These are phyloP conservation scores for Acanthosoma haemorrhoidale DNA, from an alignment of 2,888 invertebrate species.

Conservation along the genomic window DNA sequence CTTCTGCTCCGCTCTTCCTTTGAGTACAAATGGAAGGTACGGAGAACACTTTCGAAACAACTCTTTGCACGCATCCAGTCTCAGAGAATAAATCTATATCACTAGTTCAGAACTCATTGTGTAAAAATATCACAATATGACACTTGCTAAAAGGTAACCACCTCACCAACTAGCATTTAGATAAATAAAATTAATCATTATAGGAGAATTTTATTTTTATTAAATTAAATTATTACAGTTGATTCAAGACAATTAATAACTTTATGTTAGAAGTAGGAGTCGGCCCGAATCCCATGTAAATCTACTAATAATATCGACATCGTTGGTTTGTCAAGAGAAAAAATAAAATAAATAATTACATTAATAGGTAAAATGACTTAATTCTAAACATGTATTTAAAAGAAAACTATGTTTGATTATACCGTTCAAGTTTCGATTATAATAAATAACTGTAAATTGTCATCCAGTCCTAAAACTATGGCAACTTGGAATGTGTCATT, in stretches of 20 bases:
- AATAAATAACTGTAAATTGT: not conserved
- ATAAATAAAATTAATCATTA: not conserved
- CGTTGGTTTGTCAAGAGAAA: not conserved
- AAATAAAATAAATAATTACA: not conserved
- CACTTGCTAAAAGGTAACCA: slow-evolving; percentile 23
- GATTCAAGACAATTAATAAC: not conserved
- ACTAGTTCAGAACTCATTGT: slow-evolving; percentile 24
- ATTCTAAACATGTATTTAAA: not conserved
- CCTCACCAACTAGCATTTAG: slow-evolving; percentile 16
- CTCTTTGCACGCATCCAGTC: slow-evolving; percentile 19
- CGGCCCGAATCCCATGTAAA: slow-evolving; percentile 1
- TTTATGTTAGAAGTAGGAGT: not conserved
- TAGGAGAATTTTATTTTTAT: not conserved
- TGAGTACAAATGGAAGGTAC: not conserved
- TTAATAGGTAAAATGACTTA: not conserved
- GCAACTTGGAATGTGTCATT: slow-evolving; percentile 1
- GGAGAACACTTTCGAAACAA: not conserved
- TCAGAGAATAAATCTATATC: slow-evolving; percentile 22
- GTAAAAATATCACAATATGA: slow-evolving; percentile 28
- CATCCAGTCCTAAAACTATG: not conserved
- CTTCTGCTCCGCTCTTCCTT: too few relatives aligned
- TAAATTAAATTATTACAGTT: slow-evolving; percentile 3
- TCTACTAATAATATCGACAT: not conserved
- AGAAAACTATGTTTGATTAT: slow-evolving; percentile 5
- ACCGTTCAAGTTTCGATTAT: not conserved